A percentile compares a stretch with the other conserved stretches of the same genome.
Conservation (phyloP, 2,113 vertebrate genomes). For the Electrona antarctica region DNA sequence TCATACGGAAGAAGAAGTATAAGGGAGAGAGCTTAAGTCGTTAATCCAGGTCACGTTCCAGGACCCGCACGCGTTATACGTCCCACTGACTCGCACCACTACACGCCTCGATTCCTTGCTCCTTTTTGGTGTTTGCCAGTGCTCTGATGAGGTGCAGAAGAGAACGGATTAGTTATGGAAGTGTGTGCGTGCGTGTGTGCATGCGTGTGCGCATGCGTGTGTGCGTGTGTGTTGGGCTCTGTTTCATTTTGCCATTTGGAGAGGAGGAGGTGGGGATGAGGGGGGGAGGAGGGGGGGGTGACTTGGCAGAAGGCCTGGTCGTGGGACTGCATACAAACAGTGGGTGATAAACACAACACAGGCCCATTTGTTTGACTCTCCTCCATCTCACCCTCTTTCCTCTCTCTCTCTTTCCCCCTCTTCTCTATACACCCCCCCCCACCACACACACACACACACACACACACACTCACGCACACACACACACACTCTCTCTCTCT, state of each 20-base stretch:
- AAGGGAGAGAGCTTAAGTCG: too few species aligned
- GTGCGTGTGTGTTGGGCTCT: constrained; percentile 18
- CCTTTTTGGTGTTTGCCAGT: constrained; percentile 71
- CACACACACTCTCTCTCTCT: not conserved
- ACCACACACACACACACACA: constrained; percentile 11
- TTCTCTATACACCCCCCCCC: constrained; percentile 29
- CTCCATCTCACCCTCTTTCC: not conserved
- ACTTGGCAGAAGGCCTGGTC: constrained; percentile 47
- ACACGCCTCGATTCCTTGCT: too few species aligned
- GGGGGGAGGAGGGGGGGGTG: constrained; percentile 10
- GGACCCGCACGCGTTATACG: too few species aligned
- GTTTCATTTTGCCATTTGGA: constrained; percentile 1
- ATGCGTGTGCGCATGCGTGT: not conserved
- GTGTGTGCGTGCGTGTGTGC: constrained; percentile 33
- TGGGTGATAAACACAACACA: constrained; percentile 47
- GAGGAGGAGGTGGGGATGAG: not conserved
- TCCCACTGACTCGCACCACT: too few species aligned
- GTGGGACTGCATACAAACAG: constrained; percentile 60
- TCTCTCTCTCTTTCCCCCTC: constrained; percentile 23
- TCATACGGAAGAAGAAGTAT: too few species aligned
- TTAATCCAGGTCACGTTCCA: too few species aligned
- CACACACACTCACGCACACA: too few species aligned
- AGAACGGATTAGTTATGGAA: not conserved
- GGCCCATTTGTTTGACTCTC: constrained; percentile 48
- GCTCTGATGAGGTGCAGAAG: constrained; percentile 67